A percentile compares a stretch with the other conserved stretches of the same genome.
Conservation (phyloP, 2,113 vertebrate species). For the Equus przewalskii region DNA sequence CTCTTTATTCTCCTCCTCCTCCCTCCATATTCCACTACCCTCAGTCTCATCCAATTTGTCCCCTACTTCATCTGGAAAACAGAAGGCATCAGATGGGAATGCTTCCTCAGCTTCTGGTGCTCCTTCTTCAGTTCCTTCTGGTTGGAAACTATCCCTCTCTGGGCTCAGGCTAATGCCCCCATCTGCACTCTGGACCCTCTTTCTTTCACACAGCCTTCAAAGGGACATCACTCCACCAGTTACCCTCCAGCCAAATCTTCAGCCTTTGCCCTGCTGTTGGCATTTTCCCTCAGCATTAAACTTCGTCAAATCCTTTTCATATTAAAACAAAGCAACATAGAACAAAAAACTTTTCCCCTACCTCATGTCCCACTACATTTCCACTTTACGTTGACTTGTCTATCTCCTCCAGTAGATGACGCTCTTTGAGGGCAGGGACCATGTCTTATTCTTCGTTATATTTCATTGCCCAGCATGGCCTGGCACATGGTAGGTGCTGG, state of each 20-base stretch:
- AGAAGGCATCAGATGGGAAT: neutral
- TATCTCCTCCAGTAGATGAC: neutral
- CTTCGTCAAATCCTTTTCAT: neutral
- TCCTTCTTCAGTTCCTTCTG: neutral
- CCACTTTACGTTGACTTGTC: neutral
- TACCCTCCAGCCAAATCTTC: neutral
- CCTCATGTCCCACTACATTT: neutral
- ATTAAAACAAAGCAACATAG: neutral
- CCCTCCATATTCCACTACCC: neutral
- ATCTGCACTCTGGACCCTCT: neutral
- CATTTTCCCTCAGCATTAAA: neutral
- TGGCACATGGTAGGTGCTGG: neutral
- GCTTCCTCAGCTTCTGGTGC: neutral
- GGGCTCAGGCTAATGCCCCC: neutral
- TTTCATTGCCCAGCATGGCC: no score
- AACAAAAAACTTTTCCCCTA: neutral
- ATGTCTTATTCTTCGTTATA: neutral
- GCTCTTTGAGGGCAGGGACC: neutral
- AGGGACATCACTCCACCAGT: neutral
- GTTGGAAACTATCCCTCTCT: neutral
- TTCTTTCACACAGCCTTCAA: neutral
- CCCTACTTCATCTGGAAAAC: neutral
- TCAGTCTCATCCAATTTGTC: neutral
- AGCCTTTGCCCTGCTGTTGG: neutral
- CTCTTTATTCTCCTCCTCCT: neutral